Evolutionary conservation across 64 coral and sea anemone genomes (phyloP), one percentile per base, ranked within the genome.

Genomic region (Montipora cactus): DNA sequence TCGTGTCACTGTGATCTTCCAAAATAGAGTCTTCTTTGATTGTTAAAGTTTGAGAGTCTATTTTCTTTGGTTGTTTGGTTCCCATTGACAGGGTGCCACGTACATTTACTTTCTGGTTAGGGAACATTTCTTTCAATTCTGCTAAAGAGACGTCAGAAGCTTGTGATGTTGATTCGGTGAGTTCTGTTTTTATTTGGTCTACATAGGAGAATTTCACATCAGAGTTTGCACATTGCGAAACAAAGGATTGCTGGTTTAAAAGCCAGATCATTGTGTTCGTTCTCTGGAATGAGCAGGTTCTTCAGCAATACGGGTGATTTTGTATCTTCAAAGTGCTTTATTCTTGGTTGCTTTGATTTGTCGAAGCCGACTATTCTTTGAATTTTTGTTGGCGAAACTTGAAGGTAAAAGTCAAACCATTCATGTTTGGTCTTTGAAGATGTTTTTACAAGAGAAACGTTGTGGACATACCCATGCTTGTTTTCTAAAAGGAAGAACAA

Each of bases 391-490:
- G 77, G 77, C 22, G 83, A 88, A 57, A 91, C 37, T 87, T 95
- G 89, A n/a, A 95, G 84, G 6, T 95, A 28, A 77, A 91, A 95
- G 12, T 93, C 92, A 88, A 80, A 93, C 92, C 84, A 93, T 11
- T 93, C 67, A 61, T 86, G 76, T 47, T 88, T 87, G 18, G 83
- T 80, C 44, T 80, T 88, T 79, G 66, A 22, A 50, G 84, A 15
- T 81, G 50, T 80, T 88, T 80, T 93, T 47, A 93, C 48, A 11
- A 0, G 74, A 50, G 57, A 80, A 59, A 93, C 49, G 44, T 88
- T 80, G 46, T 93, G 92, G 14, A 88, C n/a, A n/a, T 76, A 81
- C 5, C 92, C 77, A 51, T 88, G 20, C 59, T 87, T 79, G 77
- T 79, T 79, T 75, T 45, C 73, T 75, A 75, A 75, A 44, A 13